phyloP scores from a whole-genome alignment of 2,888 invertebrate species.

The Micoletzkya japonica region DNA sequence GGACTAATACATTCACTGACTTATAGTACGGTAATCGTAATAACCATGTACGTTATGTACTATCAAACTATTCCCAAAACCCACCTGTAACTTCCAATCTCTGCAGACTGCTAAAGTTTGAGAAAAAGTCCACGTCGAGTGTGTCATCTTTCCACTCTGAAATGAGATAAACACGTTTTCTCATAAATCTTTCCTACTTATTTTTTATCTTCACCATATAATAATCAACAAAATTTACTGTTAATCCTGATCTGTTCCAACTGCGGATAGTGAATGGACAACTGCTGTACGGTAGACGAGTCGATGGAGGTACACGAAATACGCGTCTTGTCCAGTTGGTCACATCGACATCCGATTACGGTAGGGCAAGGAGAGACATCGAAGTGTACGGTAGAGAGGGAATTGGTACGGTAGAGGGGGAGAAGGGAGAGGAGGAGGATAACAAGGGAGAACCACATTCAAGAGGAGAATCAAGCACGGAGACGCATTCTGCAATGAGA shows the following conservation, averaged over 20 bases:
- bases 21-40: too few relatives aligned
- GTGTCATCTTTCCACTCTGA: slow-evolving; percentile 11
- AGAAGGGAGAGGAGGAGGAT: too few relatives aligned
- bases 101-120: background rate
- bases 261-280: slow-evolving; percentile 7
- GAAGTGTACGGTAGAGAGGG: too few relatives aligned
- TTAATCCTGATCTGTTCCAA: background rate
- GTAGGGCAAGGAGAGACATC: slow-evolving; percentile 21
- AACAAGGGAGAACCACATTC: too few relatives aligned
- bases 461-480: too few relatives aligned
- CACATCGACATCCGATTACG: slow-evolving; percentile 23
- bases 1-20: too few relatives aligned
- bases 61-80: background rate
- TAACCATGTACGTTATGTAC: too few relatives aligned
- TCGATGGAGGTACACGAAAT: background rate
- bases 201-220: background rate
- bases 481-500: too few relatives aligned
- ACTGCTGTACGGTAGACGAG: background rate
- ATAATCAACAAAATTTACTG: background rate
- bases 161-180: background rate
- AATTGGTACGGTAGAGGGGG: too few relatives aligned
- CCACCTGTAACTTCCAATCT: slow-evolving; percentile 1
- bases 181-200: background rate
- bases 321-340: background rate
- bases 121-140: background rate